Percentiles rank a stretch among this genome's conserved stretches.
phyloP scores from a whole-genome alignment of 2,797 vertebrate species.

The Tragopan temminckii region DNA sequence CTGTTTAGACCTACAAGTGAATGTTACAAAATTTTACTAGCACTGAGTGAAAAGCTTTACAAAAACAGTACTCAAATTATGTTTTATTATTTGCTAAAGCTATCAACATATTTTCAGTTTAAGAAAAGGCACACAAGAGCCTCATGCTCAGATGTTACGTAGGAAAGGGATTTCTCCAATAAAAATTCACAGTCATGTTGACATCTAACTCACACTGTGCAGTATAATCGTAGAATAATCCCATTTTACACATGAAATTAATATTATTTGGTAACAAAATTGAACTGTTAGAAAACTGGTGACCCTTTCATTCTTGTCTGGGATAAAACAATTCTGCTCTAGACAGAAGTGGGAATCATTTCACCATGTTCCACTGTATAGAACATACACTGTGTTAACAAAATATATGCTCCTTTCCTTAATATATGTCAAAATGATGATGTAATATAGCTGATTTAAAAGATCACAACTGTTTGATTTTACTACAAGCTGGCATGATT shows the following conservation, averaged over 20 bases:
- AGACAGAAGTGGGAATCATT: neutral
- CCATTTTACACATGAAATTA: neutral
- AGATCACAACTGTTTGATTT: neutral
- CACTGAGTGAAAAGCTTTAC: neutral
- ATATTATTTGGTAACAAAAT: neutral
- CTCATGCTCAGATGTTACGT: neutral
- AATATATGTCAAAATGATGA: neutral
- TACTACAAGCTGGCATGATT: neutral
- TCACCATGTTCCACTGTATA: fast-evolving
- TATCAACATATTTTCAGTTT: neutral
- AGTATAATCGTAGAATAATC: neutral
- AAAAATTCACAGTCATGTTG: neutral
- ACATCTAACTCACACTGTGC: neutral
- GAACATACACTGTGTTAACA: neutral
- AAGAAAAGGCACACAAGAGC: neutral
- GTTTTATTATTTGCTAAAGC: neutral
- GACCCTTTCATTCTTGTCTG: neutral
- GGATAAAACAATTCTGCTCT: neutral
- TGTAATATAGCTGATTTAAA: neutral
- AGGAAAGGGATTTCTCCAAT: neutral
- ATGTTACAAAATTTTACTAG: neutral
- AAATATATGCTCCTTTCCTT: neutral
- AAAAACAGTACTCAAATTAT: neutral
- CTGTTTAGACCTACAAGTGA: neutral
- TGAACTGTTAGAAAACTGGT: neutral